phyloP scores from a whole-genome alignment of 1,140 invertebrate species.

The Drosophila carrolli region DNA sequence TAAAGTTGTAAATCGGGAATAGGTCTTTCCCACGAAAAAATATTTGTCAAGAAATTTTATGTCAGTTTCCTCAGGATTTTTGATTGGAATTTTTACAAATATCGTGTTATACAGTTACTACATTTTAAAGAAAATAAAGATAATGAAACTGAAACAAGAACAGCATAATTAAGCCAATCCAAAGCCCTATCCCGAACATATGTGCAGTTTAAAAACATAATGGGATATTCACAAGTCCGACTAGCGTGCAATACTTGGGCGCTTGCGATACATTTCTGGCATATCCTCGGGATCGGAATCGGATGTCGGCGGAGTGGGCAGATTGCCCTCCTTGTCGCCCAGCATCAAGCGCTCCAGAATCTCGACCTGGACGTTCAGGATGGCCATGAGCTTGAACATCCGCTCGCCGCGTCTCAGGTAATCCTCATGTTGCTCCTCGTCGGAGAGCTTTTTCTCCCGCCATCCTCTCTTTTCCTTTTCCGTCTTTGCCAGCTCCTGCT shows the following conservation, averaged over 20 bases:
- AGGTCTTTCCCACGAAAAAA: too few relatives aligned
- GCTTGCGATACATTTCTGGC: conserved; percentile 28
- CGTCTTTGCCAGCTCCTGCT: background rate
- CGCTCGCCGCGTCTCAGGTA: conserved; percentile 25
- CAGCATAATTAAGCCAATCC: background rate
- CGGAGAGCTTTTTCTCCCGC: background rate
- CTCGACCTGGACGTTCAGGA: conserved; percentile 44
- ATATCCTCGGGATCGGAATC: conserved; percentile 25
- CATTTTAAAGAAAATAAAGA: background rate
- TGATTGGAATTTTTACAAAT: too few relatives aligned
- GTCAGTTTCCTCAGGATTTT: too few relatives aligned
- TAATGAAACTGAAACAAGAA: background rate
- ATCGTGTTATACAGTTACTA: too few relatives aligned
- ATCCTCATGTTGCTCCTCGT: background rate
- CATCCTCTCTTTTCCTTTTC: too few relatives aligned
- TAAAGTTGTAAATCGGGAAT: too few relatives aligned
- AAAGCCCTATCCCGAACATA: background rate
- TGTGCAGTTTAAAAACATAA: too few relatives aligned
- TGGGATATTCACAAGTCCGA: too few relatives aligned
- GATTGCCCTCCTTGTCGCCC: conserved; percentile 16
- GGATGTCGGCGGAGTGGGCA: background rate
- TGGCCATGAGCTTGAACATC: conserved; percentile 9
- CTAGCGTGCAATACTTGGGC: background rate
- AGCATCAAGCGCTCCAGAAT: conserved; percentile 40
- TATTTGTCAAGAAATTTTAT: too few relatives aligned